Evolutionary conservation across 2,113 vertebrate genomes (phyloP).

Genomic region (Ctenomys sociabilis): DNA sequence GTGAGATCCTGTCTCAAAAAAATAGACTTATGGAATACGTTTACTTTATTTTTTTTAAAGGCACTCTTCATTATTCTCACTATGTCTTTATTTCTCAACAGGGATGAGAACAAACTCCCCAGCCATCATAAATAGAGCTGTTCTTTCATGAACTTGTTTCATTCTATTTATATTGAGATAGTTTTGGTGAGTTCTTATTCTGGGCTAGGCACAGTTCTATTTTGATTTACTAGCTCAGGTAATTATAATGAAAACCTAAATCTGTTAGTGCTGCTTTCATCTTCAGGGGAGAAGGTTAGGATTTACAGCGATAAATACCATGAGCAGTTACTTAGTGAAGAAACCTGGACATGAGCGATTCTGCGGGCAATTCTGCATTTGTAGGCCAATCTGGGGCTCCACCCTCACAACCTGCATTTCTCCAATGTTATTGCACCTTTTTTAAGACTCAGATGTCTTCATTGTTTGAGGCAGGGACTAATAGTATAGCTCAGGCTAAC

Average conservation of each 20-base stretch:
- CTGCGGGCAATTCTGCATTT: no score
- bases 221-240: conserved; percentile 42
- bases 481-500: neutral
- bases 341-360: neutral
- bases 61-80: neutral
- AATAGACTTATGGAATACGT: neutral
- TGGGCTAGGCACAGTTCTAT: neutral
- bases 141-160: neutral
- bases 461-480: neutral
- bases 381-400: no score
- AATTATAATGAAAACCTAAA: neutral
- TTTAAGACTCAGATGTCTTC: neutral
- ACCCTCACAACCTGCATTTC: no score
- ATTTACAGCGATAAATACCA: neutral
- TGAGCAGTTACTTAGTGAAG: neutral
- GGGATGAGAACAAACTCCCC: neutral
- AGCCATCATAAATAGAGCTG: neutral
- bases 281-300: neutral
- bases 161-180: neutral
- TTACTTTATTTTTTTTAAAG: neutral
- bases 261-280: neutral
- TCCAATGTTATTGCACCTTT: no score
- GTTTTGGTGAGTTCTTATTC: neutral
- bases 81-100: neutral
- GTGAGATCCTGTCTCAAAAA: no score